Conservation (phyloP, 1,140 invertebrate genomes). For the Sitophilus oryzae region DNA sequence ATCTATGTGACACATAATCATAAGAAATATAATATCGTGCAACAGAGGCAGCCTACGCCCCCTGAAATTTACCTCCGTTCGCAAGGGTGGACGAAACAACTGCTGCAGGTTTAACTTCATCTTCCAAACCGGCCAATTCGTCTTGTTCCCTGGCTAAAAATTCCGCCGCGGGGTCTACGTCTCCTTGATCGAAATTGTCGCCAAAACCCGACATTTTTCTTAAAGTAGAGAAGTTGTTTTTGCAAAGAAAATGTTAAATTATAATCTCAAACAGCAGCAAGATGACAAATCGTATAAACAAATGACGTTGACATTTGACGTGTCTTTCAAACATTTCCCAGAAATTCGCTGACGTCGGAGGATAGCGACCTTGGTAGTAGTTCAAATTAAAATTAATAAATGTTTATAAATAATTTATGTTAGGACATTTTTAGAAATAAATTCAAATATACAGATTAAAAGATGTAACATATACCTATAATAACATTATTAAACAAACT, state of each 20-base stretch:
- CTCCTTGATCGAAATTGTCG: slow-evolving; percentile 73
- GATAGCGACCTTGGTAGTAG: too few relatives aligned
- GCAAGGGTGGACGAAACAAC: slow-evolving; percentile 39
- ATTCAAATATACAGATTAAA: not conserved
- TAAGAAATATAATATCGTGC: not conserved
- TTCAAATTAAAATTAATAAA: too few relatives aligned
- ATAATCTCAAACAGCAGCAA: too few relatives aligned
- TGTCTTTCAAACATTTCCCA: too few relatives aligned
- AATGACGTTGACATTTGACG: slow-evolving; percentile 3
- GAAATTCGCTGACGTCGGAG: too few relatives aligned
- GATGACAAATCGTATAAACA: not conserved
- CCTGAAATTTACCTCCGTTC: slow-evolving; percentile 39
- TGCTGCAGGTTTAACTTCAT: slow-evolving; percentile 68
- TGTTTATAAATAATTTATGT: too few relatives aligned
- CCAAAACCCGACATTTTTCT: slow-evolving; percentile 70
- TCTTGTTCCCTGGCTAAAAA: slow-evolving; percentile 89
- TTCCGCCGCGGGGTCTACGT: slow-evolving; percentile 89
- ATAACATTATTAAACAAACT: too few relatives aligned
- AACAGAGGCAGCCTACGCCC: slow-evolving; percentile 18
- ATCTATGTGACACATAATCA: not conserved
- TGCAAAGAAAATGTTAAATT: too few relatives aligned
- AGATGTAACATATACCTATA: not conserved
- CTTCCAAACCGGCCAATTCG: slow-evolving; percentile 83
- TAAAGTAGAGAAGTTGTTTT: not conserved
- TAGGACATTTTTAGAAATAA: too few relatives aligned